Conservation (phyloP, 2,888 invertebrate species). For the Cosmorhoe ocellata region DNA sequence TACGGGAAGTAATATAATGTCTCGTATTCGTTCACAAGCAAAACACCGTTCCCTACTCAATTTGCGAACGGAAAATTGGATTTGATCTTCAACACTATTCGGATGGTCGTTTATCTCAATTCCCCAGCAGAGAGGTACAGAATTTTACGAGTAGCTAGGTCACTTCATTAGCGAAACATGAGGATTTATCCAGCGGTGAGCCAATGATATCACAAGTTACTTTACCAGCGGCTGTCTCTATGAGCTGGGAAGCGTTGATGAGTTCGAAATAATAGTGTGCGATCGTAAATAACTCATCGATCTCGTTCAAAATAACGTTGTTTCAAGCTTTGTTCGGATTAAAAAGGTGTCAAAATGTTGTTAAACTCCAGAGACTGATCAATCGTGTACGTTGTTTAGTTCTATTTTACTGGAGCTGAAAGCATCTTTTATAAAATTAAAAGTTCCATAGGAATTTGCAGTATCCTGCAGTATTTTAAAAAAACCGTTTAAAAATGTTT, state of each 20-base stretch:
- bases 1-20: conserved; percentile 38
- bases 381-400: conserved; percentile 4
- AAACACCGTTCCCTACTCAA: conserved; percentile 58
- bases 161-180: neutral
- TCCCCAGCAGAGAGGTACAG: conserved; percentile 47
- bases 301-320: conserved; percentile 34
- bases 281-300: conserved; percentile 51
- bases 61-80: conserved; percentile 65
- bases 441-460: no score
- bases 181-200: no score
- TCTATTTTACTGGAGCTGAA: neutral
- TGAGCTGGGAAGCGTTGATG: conserved; percentile 26
- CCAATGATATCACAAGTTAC: no score
- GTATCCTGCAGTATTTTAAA: no score
- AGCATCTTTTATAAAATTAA: no score
- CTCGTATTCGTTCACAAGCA: conserved; percentile 42
- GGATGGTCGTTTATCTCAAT: conserved; percentile 70
- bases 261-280: conserved; percentile 41
- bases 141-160: conserved; percentile 5
- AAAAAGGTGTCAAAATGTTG: conserved; percentile 20
- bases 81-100: conserved; percentile 68
- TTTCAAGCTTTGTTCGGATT: conserved; percentile 20
- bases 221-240: neutral
- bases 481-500: no score
- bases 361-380: conserved; percentile 10